Base-by-base conservation (phyloP, 2,888 invertebrate species). In the Anarsia innoxiella region DNA sequence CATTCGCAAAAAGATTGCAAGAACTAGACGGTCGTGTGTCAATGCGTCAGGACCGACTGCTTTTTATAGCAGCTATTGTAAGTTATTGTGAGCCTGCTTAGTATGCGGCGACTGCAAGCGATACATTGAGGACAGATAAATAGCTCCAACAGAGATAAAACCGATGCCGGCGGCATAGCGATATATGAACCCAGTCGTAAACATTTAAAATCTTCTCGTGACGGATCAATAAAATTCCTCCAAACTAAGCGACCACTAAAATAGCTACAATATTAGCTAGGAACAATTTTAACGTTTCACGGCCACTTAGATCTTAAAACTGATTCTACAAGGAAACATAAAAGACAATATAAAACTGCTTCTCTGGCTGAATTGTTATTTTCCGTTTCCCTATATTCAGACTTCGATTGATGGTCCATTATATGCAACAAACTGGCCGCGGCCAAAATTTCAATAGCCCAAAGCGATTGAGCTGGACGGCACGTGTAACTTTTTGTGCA, bases 401-500 rank as follows among this genome's bases (percentile, higher is more conserved):
- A 48, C 46, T 59, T 56, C 65, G 71, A 74, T 75, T 72, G 71
- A 73, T 68, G 66, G 59, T 60, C 71, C 57, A 76, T 77, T 78
- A 76, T 75, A 73, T 74, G 73, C 68, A 74, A 51, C 60, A 51
- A 64, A 60, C 54, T 56, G 62, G 60, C 69, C 73, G 64, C 67
- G 73, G 69, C 59, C 76, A 74, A 80, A 76, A 75, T 75, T 77
- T 78, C 77, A 82, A 83, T 82, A 68, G 80, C 82, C 74, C 61
- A 59, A 53, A 75, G 80, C 75, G 72, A 69, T 73, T 66, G 68
- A 71, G 65, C 53, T 53, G 66, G 53, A 46, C 59, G 78, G 76
- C 83, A 82, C 82, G 82, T 83, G 83, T 82, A 80, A 75, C 73
- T 83, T 83, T 83, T 80, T 83, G 76, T 76, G 65, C 72, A 59